Conservation (phyloP, 1,140 invertebrate species). For the Geopemphigus sp. region DNA sequence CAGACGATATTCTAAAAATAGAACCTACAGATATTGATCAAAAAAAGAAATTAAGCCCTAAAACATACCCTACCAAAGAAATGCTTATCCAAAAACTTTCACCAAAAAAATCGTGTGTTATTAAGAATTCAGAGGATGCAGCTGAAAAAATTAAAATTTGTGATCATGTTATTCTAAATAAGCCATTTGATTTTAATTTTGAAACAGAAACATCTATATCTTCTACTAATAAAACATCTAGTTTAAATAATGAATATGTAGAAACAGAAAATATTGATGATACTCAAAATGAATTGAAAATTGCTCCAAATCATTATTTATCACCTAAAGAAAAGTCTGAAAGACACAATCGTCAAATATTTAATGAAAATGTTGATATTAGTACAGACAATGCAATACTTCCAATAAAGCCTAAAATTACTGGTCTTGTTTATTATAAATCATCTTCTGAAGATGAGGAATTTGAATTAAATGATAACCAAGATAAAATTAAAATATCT, state of each 20-base stretch:
- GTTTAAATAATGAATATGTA: background rate
- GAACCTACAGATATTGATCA: background rate
- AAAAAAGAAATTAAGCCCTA: background rate
- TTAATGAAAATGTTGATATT: background rate
- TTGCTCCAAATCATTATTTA: conserved; percentile 1
- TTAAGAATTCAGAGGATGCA: background rate
- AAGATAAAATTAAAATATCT: conserved; percentile 57
- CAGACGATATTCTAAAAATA: background rate
- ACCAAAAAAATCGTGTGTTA: background rate
- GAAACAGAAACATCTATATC: background rate
- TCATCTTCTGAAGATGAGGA: conserved; percentile 20
- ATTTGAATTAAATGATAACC: conserved; percentile 22
- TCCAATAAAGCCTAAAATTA: background rate
- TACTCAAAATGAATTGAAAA: background rate
- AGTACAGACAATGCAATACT: background rate
- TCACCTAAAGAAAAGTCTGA: conserved; percentile 21
- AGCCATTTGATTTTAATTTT: background rate
- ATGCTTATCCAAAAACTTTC: background rate
- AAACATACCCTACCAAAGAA: conserved; percentile 41
- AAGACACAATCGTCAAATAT: background rate
- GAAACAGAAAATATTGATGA: background rate
- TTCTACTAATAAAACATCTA: background rate
- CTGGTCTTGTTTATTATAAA: background rate
- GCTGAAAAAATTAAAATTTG: background rate
- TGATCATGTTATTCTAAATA: background rate